Conservation (phyloP, 2,797 vertebrate genomes). For the Merluccius polli region DNA sequence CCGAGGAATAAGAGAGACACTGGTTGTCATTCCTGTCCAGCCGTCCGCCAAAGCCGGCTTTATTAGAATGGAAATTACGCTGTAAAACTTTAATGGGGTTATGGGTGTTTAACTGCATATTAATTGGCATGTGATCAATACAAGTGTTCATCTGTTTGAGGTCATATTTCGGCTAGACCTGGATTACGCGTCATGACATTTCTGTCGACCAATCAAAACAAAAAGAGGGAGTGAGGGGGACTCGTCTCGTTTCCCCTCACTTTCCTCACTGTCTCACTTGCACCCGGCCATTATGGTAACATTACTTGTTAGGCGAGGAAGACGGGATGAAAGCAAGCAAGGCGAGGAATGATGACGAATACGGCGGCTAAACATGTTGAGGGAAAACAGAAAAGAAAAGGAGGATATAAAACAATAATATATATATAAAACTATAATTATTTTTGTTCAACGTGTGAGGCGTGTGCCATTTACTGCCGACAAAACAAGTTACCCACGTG, state of each 20-base stretch:
- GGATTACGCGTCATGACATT: not conserved
- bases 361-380: too few species aligned
- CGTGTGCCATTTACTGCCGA: too few species aligned
- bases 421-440: too few species aligned
- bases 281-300: too few species aligned
- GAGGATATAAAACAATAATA: too few species aligned
- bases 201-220: slow-evolving; percentile 5
- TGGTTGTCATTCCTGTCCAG: slow-evolving; percentile 63
- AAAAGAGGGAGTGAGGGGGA: not conserved
- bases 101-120: slow-evolving; percentile 62
- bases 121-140: slow-evolving; percentile 68
- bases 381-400: too few species aligned
- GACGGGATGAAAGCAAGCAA: not conserved
- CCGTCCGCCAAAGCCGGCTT: slow-evolving; percentile 53
- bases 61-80: slow-evolving; percentile 66
- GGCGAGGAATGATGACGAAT: not conserved
- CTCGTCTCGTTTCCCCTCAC: too few species aligned
- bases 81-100: slow-evolving; percentile 69
- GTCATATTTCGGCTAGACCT: slow-evolving; percentile 4
- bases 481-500: too few species aligned
- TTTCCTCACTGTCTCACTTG: too few species aligned
- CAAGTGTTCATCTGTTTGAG: slow-evolving; percentile 29
- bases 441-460: too few species aligned
- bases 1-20: slow-evolving; percentile 44
- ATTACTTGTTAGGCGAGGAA: not conserved